phyloP scores from a whole-genome alignment of 2,113 vertebrate species.

The Paralichthys olivaceus region DNA sequence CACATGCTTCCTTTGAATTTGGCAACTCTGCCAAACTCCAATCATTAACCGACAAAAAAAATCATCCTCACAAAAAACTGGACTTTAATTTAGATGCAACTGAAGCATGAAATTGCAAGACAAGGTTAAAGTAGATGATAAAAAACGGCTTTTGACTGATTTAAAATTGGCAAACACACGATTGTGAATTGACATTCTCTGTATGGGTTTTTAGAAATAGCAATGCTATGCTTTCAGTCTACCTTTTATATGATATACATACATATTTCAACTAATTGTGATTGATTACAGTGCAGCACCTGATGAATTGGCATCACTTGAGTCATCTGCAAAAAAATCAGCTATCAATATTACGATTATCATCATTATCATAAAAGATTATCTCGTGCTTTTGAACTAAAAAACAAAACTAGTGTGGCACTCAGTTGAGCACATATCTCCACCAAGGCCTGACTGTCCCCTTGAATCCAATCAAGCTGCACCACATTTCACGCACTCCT shows the following conservation, averaged over 20 bases:
- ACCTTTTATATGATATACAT: not conserved
- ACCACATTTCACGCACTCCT: too few relatives aligned
- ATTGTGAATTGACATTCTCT: not conserved
- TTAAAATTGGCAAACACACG: constrained; percentile 28
- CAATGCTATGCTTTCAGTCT: not conserved
- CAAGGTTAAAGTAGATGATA: constrained; percentile 46
- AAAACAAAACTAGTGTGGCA: too few relatives aligned
- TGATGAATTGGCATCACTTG: not conserved
- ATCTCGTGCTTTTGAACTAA: not conserved
- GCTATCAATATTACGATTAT: too few relatives aligned
- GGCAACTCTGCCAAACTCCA: constrained; percentile 29
- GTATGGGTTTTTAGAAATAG: not conserved
- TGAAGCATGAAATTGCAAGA: constrained; percentile 60
- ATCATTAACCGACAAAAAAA: constrained; percentile 6
- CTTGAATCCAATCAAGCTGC: too few relatives aligned
- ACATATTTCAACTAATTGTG: not conserved
- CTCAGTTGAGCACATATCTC: too few relatives aligned
- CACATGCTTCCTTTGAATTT: constrained; percentile 23
- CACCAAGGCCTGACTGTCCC: too few relatives aligned
- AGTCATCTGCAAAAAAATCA: not conserved
- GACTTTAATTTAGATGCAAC: constrained; percentile 55
- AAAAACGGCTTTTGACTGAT: constrained; percentile 37
- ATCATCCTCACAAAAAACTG: constrained; percentile 28
- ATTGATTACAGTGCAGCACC: not conserved
- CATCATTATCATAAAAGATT: not conserved